Evolutionary conservation across 1,140 invertebrate species (phyloP).

Genomic region (Cotesia chilonis): DNA sequence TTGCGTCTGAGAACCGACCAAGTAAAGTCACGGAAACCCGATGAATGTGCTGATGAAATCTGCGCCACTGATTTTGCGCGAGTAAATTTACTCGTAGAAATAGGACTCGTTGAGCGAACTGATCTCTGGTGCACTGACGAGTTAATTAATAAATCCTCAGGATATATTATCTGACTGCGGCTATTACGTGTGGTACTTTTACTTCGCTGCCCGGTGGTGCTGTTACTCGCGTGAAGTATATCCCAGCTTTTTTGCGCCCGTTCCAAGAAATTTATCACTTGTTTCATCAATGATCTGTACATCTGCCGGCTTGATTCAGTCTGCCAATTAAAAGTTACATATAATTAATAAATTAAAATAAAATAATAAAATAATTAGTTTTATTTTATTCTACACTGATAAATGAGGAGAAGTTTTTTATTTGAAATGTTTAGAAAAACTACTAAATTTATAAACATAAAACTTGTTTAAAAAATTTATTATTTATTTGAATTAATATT

Average conservation of each 20-base stretch:
- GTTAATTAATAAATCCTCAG: slow-evolving; percentile 39
- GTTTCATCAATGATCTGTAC: slow-evolving; percentile 81
- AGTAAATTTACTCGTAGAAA: slow-evolving; percentile 50
- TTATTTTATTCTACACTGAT: no score
- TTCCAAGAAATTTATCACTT: slow-evolving; percentile 79
- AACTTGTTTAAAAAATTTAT: no score
- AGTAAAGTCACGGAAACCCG: slow-evolving; percentile 52
- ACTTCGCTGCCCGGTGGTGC: slow-evolving; percentile 45
- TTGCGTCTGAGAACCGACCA: slow-evolving; percentile 61
- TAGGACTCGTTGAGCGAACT: slow-evolving; percentile 17
- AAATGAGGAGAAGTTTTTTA: no score
- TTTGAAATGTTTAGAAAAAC: no score
- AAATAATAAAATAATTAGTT: background rate
- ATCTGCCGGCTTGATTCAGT: slow-evolving; percentile 79
- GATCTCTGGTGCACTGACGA: slow-evolving; percentile 34
- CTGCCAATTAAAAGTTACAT: slow-evolving; percentile 62
- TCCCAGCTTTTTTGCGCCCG: slow-evolving; percentile 74
- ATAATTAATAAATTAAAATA: slow-evolving; percentile 15
- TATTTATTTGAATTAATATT: no score
- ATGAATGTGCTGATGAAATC: slow-evolving; percentile 47
- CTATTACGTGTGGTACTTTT: slow-evolving; percentile 53
- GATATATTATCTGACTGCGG: slow-evolving; percentile 64
- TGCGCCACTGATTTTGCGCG: slow-evolving; percentile 62
- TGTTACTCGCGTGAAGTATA: slow-evolving; percentile 55
- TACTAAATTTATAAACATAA: no score